A percentile compares a stretch with the other conserved stretches of the same genome.
Conservation (phyloP, 1,140 invertebrate genomes). For the Drosophila azteca region DNA sequence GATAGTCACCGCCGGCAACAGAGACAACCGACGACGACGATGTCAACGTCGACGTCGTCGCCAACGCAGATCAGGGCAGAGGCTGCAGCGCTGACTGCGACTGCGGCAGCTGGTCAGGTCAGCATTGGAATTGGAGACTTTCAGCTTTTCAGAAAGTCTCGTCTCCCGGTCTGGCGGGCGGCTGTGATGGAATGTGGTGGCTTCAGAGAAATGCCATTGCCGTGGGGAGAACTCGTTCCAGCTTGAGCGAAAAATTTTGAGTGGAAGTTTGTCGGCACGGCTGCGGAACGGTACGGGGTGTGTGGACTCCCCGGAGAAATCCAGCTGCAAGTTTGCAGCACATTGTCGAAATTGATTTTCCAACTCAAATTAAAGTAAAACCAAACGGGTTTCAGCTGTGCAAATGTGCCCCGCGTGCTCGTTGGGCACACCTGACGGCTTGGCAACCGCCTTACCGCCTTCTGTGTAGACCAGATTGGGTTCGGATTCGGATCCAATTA, state of each 20-base stretch:
- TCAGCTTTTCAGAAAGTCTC: constrained; percentile 17
- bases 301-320: constrained; percentile 4
- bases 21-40: constrained; percentile 1
- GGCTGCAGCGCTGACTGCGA: constrained; percentile 24
- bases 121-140: constrained; percentile 76
- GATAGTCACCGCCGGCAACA: constrained; percentile 30
- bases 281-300: not conserved
- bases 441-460: constrained; percentile 47
- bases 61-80: constrained; percentile 14
- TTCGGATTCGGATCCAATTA: constrained; percentile 51
- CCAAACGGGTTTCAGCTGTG: constrained; percentile 38
- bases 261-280: constrained; percentile 36
- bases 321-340: constrained; percentile 31
- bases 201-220: constrained; percentile 51
- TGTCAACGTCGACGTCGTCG: constrained; percentile 15
- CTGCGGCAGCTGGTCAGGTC: constrained; percentile 53
- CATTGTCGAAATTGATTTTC: constrained; percentile 59
- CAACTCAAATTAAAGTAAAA: constrained; percentile 60
- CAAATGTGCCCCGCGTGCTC: constrained; percentile 24
- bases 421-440: constrained; percentile 64
- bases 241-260: constrained; percentile 57
- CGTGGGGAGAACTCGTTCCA: constrained; percentile 32
- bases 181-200: constrained; percentile 61
- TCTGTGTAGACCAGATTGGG: constrained; percentile 26
- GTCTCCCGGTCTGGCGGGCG: constrained; percentile 10